Percentiles rank a stretch among this genome's conserved stretches.
phyloP scores from a whole-genome alignment of 1,140 invertebrate genomes.

The Coelopa frigida region DNA sequence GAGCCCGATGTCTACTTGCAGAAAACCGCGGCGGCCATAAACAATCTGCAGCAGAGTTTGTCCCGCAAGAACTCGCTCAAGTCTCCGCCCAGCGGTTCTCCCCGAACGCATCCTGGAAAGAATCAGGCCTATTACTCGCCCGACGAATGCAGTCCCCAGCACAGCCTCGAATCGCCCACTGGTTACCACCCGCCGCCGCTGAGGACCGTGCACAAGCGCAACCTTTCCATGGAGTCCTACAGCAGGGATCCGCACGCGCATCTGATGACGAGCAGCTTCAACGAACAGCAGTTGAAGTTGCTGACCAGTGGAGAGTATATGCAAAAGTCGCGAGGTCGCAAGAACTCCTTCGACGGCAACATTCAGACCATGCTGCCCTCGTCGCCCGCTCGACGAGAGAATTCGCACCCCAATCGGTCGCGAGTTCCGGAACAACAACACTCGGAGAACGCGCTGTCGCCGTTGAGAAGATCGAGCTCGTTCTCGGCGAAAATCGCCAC shows the following conservation, averaged over 20 bases:
- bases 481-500: constrained; percentile 20
- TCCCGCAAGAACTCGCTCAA: constrained; percentile 39
- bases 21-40: constrained; percentile 61
- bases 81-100: constrained; percentile 26
- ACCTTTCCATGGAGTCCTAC: background rate
- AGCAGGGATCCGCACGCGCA: constrained; percentile 15
- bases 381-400: constrained; percentile 11
- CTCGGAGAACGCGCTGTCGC: constrained; percentile 20
- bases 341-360: constrained; percentile 48
- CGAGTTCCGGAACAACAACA: background rate
- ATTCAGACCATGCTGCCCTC: too few species aligned
- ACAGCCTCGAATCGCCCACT: constrained; percentile 26
- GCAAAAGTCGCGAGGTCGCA: constrained; percentile 40
- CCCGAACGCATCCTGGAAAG: constrained; percentile 15
- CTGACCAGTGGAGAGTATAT: constrained; percentile 39
- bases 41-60: constrained; percentile 50
- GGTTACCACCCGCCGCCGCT: constrained; percentile 32
- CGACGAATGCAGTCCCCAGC: constrained; percentile 29
- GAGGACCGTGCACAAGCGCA: constrained; percentile 24
- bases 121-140: constrained; percentile 10
- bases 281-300: constrained; percentile 37
- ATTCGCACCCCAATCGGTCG: constrained; percentile 5
- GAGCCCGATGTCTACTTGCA: constrained; percentile 59
- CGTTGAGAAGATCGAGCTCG: constrained; percentile 39
- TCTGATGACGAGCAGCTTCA: constrained; percentile 42